Evolutionary conservation across 2,113 vertebrate species (phyloP).

Genomic region (Atlantisia rogersi): DNA sequence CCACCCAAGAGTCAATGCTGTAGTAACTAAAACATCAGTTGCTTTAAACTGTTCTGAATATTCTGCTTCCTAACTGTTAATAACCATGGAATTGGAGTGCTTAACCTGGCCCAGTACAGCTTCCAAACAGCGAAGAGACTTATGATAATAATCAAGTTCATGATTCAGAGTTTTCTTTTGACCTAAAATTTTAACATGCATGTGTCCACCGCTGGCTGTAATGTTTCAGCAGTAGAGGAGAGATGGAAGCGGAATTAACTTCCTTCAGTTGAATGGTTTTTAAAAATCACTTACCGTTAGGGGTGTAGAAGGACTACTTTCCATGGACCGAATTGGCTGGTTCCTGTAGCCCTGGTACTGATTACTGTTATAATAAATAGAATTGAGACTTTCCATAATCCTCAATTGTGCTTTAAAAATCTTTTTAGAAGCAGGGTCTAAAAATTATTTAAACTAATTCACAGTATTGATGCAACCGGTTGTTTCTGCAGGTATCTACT

Average conservation of each 20-base stretch:
- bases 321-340: conserved; percentile 63
- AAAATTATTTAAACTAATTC: conserved; percentile 69
- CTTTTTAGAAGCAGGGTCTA: conserved; percentile 65
- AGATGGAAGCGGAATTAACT: conserved; percentile 57
- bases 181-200: conserved; percentile 87
- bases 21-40: conserved; percentile 87
- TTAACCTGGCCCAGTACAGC: conserved; percentile 83
- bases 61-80: conserved; percentile 82
- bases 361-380: conserved; percentile 55
- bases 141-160: conserved; percentile 89
- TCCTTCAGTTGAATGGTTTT: conserved; percentile 65
- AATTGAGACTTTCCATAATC: conserved; percentile 51
- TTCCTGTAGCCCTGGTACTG: conserved; percentile 65
- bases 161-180: conserved; percentile 88
- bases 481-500: conserved; percentile 67
- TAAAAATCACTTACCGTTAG: conserved; percentile 50
- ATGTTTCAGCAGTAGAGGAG: conserved; percentile 78
- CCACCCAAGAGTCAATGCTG: conserved; percentile 92
- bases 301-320: conserved; percentile 49
- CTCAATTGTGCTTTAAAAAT: conserved; percentile 58
- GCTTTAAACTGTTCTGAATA: conserved; percentile 76
- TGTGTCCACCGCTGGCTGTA: conserved; percentile 88
- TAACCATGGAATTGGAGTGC: conserved; percentile 86
- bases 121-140: conserved; percentile 91
- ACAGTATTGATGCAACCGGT: conserved; percentile 70